Conservation (phyloP, 2,888 invertebrate genomes). For the Nephrotoma appendiculata region DNA sequence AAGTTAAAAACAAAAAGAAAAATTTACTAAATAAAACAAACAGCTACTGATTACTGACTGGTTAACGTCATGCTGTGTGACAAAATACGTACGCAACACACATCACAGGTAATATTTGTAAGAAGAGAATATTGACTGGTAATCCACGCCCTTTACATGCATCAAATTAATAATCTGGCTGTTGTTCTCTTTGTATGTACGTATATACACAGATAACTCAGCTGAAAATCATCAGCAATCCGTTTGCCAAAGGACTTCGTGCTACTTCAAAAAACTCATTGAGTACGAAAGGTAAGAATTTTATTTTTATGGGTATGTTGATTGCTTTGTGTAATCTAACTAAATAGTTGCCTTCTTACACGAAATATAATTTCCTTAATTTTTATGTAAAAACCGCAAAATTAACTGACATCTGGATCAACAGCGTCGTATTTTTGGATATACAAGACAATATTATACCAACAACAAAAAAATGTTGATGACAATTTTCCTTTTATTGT, state of each 20-base stretch:
- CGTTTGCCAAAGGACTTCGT: neutral
- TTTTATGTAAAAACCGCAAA: neutral
- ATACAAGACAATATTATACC: neutral
- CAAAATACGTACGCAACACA: neutral
- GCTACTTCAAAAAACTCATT: neutral
- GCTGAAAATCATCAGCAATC: neutral
- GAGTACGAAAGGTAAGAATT: neutral
- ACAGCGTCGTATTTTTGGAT: neutral
- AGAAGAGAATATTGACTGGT: neutral
- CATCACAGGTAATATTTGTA: neutral
- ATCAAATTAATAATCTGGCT: neutral
- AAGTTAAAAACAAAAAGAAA: neutral
- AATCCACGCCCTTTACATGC: neutral
- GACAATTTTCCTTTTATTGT: neutral
- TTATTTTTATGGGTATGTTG: neutral
- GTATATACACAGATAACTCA: neutral
- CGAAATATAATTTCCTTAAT: neutral
- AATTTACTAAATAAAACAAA: neutral
- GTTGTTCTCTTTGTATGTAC: neutral
- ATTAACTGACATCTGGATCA: neutral
- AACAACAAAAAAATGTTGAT: neutral
- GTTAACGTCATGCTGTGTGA: neutral
- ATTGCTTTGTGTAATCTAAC: too few relatives aligned
- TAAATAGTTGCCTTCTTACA: neutral
- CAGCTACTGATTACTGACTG: neutral